Conservation (phyloP, 2,888 invertebrate species). For the Omphaloscelis lunosa region DNA sequence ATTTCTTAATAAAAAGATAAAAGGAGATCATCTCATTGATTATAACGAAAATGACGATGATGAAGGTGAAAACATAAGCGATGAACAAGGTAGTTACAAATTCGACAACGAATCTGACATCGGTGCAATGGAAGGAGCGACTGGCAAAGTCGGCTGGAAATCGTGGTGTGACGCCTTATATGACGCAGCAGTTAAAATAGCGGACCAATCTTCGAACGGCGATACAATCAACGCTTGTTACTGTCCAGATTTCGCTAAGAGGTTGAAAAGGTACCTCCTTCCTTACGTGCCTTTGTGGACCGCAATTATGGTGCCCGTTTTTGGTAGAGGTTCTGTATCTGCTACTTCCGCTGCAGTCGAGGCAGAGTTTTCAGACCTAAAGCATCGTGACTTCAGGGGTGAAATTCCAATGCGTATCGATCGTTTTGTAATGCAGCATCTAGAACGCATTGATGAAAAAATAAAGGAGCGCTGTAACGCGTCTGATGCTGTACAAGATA, state of each 20-base stretch:
- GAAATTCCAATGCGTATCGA: too few species aligned
- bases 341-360: too few species aligned
- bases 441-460: too few species aligned
- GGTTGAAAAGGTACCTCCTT: background rate
- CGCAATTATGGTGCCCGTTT: too few species aligned
- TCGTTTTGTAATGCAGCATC: too few species aligned
- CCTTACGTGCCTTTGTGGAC: too few species aligned
- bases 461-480: too few species aligned
- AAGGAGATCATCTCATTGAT: background rate
- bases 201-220: conserved; percentile 3
- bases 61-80: background rate
- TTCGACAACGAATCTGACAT: background rate
- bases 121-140: background rate
- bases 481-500: too few species aligned
- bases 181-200: conserved; percentile 2
- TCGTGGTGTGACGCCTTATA: conserved; percentile 6
- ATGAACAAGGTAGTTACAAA: background rate
- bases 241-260: conserved; percentile 7
- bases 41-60: background rate
- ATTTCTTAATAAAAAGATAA: conserved; percentile 9
- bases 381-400: too few species aligned
- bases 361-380: too few species aligned
- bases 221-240: conserved; percentile 17
- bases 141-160: conserved; percentile 14
- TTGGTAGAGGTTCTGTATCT: too few species aligned